phyloP scores from a whole-genome alignment of 2,888 invertebrate genomes.

The Nymphalis urticae region DNA sequence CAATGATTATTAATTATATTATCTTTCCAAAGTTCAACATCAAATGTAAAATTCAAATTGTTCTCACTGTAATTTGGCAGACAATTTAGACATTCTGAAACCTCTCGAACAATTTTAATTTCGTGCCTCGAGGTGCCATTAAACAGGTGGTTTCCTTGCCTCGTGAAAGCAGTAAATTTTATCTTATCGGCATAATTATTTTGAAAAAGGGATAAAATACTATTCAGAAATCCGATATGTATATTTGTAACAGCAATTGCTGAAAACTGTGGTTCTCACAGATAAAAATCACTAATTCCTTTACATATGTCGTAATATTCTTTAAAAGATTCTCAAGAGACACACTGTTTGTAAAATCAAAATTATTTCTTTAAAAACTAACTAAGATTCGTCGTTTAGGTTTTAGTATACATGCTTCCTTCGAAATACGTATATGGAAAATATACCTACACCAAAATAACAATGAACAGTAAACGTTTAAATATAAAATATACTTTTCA shows the following conservation, averaged over 20 bases:
- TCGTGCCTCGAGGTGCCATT: constrained; percentile 32
- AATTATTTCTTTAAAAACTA: too few species aligned
- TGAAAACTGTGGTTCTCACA: not conserved
- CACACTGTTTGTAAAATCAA: too few species aligned
- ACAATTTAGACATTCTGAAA: constrained; percentile 21
- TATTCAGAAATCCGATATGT: constrained; percentile 58
- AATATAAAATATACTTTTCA: not conserved
- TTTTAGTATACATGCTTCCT: too few species aligned
- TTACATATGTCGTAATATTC: too few species aligned
- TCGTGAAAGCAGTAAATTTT: constrained; percentile 60
- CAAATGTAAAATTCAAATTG: constrained; percentile 9
- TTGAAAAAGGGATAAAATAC: constrained; percentile 60
- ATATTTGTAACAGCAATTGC: constrained; percentile 43
- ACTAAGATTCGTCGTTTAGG: too few species aligned
- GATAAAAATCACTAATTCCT: too few species aligned
- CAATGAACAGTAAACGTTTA: not conserved
- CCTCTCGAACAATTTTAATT: constrained; percentile 35
- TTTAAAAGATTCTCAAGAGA: too few species aligned
- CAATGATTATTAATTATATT: not conserved
- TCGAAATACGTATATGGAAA: too few species aligned
- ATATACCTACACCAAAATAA: not conserved
- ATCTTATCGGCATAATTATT: constrained; percentile 68
- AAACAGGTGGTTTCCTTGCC: constrained; percentile 39
- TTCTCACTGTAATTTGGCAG: constrained; percentile 21
- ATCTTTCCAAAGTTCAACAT: not conserved